Base-by-base conservation (phyloP, 2,113 vertebrate species). In the Trogon melanurus region DNA sequence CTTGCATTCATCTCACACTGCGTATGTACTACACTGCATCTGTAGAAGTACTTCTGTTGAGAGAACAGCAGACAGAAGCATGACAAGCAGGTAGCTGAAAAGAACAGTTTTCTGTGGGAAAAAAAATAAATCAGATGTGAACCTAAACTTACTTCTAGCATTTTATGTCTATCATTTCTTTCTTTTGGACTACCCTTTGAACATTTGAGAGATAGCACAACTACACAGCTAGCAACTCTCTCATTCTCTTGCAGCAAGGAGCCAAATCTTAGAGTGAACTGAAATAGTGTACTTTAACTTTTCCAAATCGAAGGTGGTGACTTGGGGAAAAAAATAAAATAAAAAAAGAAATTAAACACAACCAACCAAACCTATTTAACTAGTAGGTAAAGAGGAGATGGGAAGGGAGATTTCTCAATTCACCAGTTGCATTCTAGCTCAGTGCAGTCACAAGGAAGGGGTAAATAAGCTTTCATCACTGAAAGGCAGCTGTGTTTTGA, bases 301-400 rank as follows among this genome's bases (percentile, higher is more conserved):
- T 81, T 80, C 18, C 41, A 84, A 93, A 69, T 57, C 10, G 10
- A 80, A 48, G 17, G 47, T 29, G 4, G 3, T 44, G 26, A 48
- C 13, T 36, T 21, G 2, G 16, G 7, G 6, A 0, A 3, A 9
- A 27, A 50, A 38, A 5, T 1, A 32, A 67, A 60, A 9, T n/a
- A 45, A 64, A 10, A 22, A 5, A 45, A 36, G 0, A 6, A 23
- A 25, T 41, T 41, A 36, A 36, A 36, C 36, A 2, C 50, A 67
- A 12, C 41, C 3, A 60, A 79, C 16, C 3, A 27, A 60, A 21
- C 3, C 11, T 41, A 15, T 51, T 64, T 53, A 80, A 34, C 5
- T 56, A 57, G 14, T 7, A 38, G 13, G 11, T 38, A 60, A 91
- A 69, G 20, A 71, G 50, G 44, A 89, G 80, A 73, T 7, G 4